These are phyloP conservation scores for Nannoperca australis DNA, from an alignment of 2,797 vertebrate species.

Conservation along the genomic window DNA sequence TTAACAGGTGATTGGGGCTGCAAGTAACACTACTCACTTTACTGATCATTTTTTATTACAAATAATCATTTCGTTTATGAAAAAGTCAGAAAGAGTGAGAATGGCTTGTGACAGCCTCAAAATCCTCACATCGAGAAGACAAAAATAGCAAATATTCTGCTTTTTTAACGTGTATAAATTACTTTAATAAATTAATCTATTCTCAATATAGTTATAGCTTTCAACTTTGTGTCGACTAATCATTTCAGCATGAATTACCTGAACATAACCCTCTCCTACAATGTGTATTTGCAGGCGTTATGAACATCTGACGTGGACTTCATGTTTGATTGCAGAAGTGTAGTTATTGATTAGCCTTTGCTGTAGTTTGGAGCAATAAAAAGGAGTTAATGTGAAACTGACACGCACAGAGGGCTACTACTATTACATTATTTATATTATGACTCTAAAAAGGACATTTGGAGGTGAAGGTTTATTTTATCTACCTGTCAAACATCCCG, in stretches of 20 bases:
- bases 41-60: too few relatives aligned
- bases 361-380: too few relatives aligned
- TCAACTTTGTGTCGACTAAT: not conserved
- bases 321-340: too few relatives aligned
- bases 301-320: not conserved
- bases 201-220: not conserved
- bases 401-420: too few relatives aligned
- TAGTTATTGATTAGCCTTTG: too few relatives aligned
- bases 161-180: not conserved
- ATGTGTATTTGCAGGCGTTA: not conserved
- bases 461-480: too few relatives aligned
- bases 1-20: not conserved
- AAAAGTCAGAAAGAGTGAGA: too few relatives aligned
- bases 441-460: too few relatives aligned
- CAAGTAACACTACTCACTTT: too few relatives aligned
- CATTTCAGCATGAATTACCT: not conserved
- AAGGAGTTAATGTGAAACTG: too few relatives aligned
- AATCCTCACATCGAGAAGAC: not conserved
- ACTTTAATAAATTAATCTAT: not conserved
- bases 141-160: not conserved
- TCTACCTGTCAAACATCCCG: slow-evolving; percentile 88
- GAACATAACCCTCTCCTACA: not conserved
- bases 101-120: not conserved
- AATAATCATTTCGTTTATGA: too few relatives aligned
- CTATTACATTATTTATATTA: too few relatives aligned